Conservation (phyloP, 2,888 invertebrate species). For the Spodoptera picta region DNA sequence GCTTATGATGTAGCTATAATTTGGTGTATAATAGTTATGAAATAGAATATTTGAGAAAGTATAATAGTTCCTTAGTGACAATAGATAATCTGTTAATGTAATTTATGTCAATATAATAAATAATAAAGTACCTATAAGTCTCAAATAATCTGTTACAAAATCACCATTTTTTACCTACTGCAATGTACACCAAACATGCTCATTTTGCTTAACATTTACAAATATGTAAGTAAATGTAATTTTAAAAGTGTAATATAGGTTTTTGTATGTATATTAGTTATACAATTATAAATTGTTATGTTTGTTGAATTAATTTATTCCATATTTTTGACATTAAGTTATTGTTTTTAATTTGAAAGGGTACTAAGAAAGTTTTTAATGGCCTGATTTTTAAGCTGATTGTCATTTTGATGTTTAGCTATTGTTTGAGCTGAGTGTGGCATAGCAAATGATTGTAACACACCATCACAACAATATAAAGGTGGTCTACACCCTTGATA, state of each 20-base stretch:
- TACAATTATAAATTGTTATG: conserved; percentile 54
- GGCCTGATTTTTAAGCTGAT: no score
- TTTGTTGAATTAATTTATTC: conserved; percentile 62
- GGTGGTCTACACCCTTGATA: no score
- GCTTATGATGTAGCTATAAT: conserved; percentile 12
- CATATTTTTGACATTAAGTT: conserved; percentile 55
- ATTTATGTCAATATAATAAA: conserved; percentile 1
- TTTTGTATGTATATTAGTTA: conserved; percentile 18
- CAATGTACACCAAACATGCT: no score
- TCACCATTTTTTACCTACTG: no score
- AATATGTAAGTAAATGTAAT: neutral
- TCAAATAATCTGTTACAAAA: neutral
- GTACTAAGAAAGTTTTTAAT: conserved; percentile 24
- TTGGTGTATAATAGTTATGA: conserved; percentile 9
- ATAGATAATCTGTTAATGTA: conserved; percentile 8
- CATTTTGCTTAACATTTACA: no score
- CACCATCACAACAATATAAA: no score
- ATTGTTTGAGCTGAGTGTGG: conserved; percentile 20
- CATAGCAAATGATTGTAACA: neutral
- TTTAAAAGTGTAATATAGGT: conserved; percentile 46
- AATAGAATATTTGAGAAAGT: conserved; percentile 8
- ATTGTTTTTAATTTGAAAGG: neutral
- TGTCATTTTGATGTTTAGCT: no score
- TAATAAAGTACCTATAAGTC: neutral
- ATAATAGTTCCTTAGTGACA: conserved; percentile 23